phyloP scores from a whole-genome alignment of 1,140 invertebrate species.

The Onthophagus taurus region DNA sequence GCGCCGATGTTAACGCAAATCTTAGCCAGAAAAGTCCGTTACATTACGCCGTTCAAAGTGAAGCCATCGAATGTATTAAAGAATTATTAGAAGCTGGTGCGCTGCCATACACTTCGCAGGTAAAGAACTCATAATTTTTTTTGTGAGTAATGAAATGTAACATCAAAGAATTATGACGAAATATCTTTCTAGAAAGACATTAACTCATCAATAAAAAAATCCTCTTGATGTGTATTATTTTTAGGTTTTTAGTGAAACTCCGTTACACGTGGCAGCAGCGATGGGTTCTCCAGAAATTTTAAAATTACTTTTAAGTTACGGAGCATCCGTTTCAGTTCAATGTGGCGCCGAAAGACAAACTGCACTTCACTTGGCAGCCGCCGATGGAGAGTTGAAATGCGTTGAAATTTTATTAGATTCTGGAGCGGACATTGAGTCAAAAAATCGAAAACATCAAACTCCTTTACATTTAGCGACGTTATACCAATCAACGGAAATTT shows the following conservation, averaged over 20 bases:
- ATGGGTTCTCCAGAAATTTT: constrained; percentile 58
- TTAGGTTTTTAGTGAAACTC: constrained; percentile 70
- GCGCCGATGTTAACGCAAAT: constrained; percentile 66
- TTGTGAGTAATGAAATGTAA: too few relatives aligned
- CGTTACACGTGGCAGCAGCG: constrained; percentile 69
- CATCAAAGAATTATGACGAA: too few relatives aligned
- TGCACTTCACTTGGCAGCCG: constrained; percentile 71
- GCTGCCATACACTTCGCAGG: constrained; percentile 67
- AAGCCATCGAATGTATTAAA: constrained; percentile 57
- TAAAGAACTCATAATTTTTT: too few relatives aligned
- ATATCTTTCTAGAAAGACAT: too few relatives aligned
- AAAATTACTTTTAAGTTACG: constrained; percentile 56
- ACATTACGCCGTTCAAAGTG: constrained; percentile 64
- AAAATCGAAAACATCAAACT: constrained; percentile 63
- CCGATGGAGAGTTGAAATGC: constrained; percentile 67
- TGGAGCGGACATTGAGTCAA: constrained; percentile 55
- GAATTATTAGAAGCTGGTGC: constrained; percentile 58
- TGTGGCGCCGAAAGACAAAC: constrained; percentile 57
- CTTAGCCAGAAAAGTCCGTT: constrained; percentile 49
- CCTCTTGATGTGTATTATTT: constrained; percentile 6
- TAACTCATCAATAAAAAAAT: neutral
- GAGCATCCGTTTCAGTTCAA: constrained; percentile 66
- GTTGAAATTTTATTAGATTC: constrained; percentile 59
- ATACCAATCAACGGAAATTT: constrained; percentile 61
- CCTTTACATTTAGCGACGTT: constrained; percentile 68